Evolutionary conservation across 1,140 invertebrate species (phyloP).

Genomic region (Pseudomyrmex flavicornis): DNA sequence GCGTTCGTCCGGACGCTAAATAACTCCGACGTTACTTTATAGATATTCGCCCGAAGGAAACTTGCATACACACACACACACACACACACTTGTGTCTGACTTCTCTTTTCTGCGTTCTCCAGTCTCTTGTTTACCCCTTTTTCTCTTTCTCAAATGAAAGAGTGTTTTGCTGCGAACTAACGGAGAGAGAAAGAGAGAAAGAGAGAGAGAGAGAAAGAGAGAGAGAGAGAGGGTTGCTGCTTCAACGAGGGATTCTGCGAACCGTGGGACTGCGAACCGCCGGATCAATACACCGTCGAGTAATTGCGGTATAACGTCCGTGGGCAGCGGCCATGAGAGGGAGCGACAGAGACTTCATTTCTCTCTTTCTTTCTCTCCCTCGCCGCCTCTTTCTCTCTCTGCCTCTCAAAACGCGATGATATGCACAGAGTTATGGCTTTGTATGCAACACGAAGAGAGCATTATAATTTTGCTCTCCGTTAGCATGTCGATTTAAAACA

Average conservation of each 20-base stretch:
- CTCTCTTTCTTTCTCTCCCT: not conserved
- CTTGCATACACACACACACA: slow-evolving; percentile 50
- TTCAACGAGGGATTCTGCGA: slow-evolving; percentile 73
- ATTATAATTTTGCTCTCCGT: slow-evolving; percentile 51
- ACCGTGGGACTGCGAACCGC: slow-evolving; percentile 70
- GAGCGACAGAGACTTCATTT: slow-evolving; percentile 53
- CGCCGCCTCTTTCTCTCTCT: slow-evolving; percentile 7
- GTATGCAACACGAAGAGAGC: slow-evolving; percentile 56
- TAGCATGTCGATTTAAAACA: slow-evolving; percentile 41
- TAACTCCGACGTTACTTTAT: slow-evolving; percentile 56
- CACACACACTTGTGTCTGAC: slow-evolving; percentile 43
- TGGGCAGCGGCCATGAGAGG: slow-evolving; percentile 61
- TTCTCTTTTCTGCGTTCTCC: slow-evolving; percentile 31
- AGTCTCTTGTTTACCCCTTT: slow-evolving; percentile 46
- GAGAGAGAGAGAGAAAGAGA: slow-evolving; percentile 38
- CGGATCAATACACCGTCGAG: slow-evolving; percentile 75
- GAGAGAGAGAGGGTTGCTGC: slow-evolving; percentile 7
- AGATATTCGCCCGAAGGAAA: slow-evolving; percentile 37
- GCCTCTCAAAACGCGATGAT: slow-evolving; percentile 67
- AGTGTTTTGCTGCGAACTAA: slow-evolving; percentile 43
- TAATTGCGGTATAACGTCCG: slow-evolving; percentile 73
- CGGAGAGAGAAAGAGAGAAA: slow-evolving; percentile 22
- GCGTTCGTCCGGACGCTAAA: slow-evolving; percentile 38
- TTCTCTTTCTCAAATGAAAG: slow-evolving; percentile 67
- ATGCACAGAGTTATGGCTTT: slow-evolving; percentile 64